Percentiles rank a stretch among this genome's conserved stretches.
These are phyloP conservation scores for Bruchidius siliquastri DNA, from an alignment of 2,888 invertebrate species.

Conservation along the genomic window DNA sequence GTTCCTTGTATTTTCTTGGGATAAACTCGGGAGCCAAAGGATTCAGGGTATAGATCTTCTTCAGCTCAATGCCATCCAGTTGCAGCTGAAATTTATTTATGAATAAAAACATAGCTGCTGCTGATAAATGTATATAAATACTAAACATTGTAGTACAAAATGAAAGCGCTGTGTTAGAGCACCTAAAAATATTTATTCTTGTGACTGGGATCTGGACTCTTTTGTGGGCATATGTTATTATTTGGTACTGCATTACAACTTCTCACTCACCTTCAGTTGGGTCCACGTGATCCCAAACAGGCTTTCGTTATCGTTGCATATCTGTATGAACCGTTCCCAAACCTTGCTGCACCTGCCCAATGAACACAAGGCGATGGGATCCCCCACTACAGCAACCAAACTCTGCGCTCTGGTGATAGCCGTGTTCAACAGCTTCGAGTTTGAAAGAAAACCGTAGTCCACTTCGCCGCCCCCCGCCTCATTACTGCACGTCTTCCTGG, in stretches of 20 bases:
- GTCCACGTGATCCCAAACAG: slow-evolving; percentile 70
- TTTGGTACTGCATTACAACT: no score
- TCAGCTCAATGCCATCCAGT: slow-evolving; percentile 68
- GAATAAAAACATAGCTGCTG: background rate
- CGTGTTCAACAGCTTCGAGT: slow-evolving; percentile 75
- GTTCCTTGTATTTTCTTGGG: slow-evolving; percentile 53
- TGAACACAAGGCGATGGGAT: slow-evolving; percentile 76
- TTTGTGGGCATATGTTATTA: no score
- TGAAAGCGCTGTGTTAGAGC: no score
- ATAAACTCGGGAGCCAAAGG: slow-evolving; percentile 78
- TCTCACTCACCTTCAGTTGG: slow-evolving; percentile 50
- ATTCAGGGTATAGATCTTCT: slow-evolving; percentile 72
- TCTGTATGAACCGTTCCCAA: slow-evolving; percentile 74
- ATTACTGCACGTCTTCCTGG: slow-evolving; percentile 63
- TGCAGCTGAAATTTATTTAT: slow-evolving; percentile 45
- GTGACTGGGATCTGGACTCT: no score
- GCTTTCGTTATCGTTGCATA: slow-evolving; percentile 65
- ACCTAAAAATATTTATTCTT: no score
- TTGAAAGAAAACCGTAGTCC: slow-evolving; percentile 78
- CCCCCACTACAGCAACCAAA: slow-evolving; percentile 78
- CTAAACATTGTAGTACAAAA: no score
- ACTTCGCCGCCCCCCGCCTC: slow-evolving; percentile 50
- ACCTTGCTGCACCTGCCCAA: slow-evolving; percentile 75
- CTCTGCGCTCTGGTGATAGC: slow-evolving; percentile 79
- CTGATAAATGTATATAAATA: no score